A percentile compares a stretch with the other conserved stretches of the same genome.
phyloP scores from a whole-genome alignment of 2,113 vertebrate genomes.

The Oriolus oriolus region DNA sequence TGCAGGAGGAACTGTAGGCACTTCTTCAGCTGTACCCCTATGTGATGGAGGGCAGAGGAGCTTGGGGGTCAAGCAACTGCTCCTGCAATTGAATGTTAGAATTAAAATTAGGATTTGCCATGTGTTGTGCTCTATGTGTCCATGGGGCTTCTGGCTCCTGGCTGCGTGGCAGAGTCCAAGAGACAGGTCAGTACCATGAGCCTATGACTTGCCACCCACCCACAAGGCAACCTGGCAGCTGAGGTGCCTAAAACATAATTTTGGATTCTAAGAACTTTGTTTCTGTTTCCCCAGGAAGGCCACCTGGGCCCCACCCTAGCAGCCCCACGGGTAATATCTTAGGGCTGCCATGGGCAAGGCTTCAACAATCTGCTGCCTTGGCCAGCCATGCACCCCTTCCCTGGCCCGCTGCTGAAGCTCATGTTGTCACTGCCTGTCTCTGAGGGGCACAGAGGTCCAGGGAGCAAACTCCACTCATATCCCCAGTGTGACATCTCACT shows the following conservation, averaged over 20 bases:
- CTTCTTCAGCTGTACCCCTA: not conserved
- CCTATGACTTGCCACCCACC: not conserved
- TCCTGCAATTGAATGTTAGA: not conserved
- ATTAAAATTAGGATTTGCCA: not conserved
- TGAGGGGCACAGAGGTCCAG: not conserved
- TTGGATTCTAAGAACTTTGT: not conserved
- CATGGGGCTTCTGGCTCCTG: not conserved
- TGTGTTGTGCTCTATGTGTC: not conserved
- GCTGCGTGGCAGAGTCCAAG: not conserved
- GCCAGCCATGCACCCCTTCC: not conserved
- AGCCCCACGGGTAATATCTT: rapidly evolving
- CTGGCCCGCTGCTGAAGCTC: rapidly evolving
- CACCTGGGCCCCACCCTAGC: rapidly evolving
- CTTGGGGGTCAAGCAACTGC: not conserved
- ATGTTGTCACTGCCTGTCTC: not conserved
- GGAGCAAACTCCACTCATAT: not conserved
- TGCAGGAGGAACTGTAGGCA: not conserved
- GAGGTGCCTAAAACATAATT: not conserved
- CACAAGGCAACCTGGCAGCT: not conserved
- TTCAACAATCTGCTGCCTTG: not conserved
- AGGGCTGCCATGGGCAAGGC: not conserved
- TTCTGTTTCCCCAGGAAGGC: not conserved
- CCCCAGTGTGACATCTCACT: rapidly evolving
- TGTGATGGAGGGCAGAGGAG: not conserved
- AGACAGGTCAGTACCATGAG: not conserved